Percentiles rank a stretch among this genome's conserved stretches.
Evolutionary conservation across 2,888 invertebrate genomes (phyloP).

Genomic region (Drosophila nigricruria): DNA sequence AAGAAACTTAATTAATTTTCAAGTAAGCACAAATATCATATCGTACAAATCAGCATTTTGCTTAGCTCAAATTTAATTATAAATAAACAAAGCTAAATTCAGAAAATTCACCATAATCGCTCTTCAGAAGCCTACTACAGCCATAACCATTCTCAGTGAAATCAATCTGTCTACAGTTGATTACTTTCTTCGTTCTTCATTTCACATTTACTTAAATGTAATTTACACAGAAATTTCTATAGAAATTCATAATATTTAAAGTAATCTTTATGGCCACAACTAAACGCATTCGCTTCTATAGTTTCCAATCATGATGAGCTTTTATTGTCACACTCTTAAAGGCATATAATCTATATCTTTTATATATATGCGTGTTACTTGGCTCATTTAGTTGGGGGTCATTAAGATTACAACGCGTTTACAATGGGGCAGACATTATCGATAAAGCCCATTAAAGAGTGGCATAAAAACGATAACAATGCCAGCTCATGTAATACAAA

Average conservation of each 20-base stretch:
- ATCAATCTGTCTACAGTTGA: not conserved
- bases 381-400: conserved; percentile 42
- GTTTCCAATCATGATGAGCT: conserved; percentile 3
- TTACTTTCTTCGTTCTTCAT: not conserved
- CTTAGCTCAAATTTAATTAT: not conserved
- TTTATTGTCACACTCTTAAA: conserved; percentile 6
- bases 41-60: not conserved
- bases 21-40: not conserved
- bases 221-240: not conserved
- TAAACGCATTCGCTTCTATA: not conserved
- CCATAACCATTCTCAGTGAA: not conserved
- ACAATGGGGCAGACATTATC: conserved; percentile 61
- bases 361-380: conserved; percentile 26
- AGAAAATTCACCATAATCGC: not conserved
- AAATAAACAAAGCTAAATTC: not conserved
- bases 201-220: not conserved
- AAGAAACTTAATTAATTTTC: not conserved
- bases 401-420: conserved; percentile 51
- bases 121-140: no score
- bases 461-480: conserved; percentile 64
- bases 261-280: conserved; percentile 14
- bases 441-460: conserved; percentile 62
- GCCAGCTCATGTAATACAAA: conserved; percentile 51
- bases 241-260: not conserved
- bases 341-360: not conserved